Percentiles rank a stretch among this genome's conserved stretches.
These are phyloP conservation scores for Ormyrus rosae DNA, from an alignment of 2,888 invertebrate species.

Conservation along the genomic window DNA sequence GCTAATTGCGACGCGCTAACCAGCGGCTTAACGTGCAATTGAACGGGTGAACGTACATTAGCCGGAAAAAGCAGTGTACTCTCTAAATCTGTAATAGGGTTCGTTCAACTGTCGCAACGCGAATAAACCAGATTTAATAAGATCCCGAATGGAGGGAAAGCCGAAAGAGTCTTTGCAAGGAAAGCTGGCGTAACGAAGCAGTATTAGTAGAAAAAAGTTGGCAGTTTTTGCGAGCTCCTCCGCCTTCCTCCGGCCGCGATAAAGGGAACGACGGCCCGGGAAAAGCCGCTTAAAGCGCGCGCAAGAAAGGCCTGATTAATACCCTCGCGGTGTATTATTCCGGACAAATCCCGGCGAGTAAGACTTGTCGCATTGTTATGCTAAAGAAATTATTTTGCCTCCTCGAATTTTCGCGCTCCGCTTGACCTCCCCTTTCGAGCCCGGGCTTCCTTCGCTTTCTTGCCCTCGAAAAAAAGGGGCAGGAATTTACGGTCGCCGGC, in stretches of 20 bases:
- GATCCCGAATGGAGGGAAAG: constrained; percentile 13
- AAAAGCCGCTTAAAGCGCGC: constrained; percentile 63
- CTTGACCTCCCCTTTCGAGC: constrained; percentile 39
- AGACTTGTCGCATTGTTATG: constrained; percentile 64
- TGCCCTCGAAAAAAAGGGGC: constrained; percentile 5
- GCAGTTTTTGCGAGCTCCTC: constrained; percentile 26
- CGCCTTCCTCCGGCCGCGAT: background rate
- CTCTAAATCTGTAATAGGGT: background rate
- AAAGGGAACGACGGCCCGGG: constrained; percentile 39
- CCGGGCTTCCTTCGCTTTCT: constrained; percentile 23
- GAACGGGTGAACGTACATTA: no score
- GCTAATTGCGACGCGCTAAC: no score
- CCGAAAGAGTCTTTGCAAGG: background rate
- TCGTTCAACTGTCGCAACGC: background rate
- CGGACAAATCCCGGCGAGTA: constrained; percentile 63
- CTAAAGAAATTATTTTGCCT: constrained; percentile 64
- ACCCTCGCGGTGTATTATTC: constrained; percentile 66
- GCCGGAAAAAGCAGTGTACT: no score
- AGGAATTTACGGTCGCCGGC: no score
- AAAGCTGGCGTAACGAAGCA: constrained; percentile 38
- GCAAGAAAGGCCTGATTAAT: constrained; percentile 68
- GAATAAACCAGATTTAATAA: constrained; percentile 32
- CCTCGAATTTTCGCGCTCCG: constrained; percentile 38
- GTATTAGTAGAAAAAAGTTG: constrained; percentile 22
- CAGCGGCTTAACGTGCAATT: no score